phyloP scores from a whole-genome alignment of 64 coral and sea anemone species.

The Porites australiensis region DNA sequence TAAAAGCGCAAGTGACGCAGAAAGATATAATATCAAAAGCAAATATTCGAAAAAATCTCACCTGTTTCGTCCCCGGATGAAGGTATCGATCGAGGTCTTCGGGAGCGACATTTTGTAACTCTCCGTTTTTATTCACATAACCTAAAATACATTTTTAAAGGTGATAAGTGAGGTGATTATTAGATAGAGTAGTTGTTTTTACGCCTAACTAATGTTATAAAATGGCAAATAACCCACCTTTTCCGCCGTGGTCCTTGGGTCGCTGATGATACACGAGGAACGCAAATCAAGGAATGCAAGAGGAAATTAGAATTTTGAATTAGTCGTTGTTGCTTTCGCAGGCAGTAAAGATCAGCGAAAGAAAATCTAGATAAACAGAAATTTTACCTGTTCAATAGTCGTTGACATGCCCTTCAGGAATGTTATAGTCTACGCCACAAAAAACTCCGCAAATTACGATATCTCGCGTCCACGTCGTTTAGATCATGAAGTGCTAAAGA shows the following conservation, averaged over 20 bases:
- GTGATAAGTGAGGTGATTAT: slow-evolving; percentile 33
- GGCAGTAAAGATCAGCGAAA: slow-evolving; percentile 32
- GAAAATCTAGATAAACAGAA: slow-evolving; percentile 31
- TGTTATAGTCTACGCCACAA: slow-evolving; percentile 10
- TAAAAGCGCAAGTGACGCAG: slow-evolving; percentile 32
- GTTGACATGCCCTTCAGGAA: slow-evolving; percentile 85
- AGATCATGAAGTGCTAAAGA: slow-evolving; percentile 79
- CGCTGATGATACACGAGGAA: slow-evolving; percentile 73
- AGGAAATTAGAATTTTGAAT: slow-evolving; percentile 85
- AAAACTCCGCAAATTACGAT: slow-evolving; percentile 54
- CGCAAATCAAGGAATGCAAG: slow-evolving; percentile 49
- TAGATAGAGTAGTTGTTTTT: background rate
- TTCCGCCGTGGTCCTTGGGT: slow-evolving; percentile 93
- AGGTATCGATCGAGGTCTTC: slow-evolving; percentile 88
- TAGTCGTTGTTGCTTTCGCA: slow-evolving; percentile 47
- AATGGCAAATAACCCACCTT: slow-evolving; percentile 64
- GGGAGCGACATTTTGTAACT: slow-evolving; percentile 65
- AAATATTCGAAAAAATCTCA: slow-evolving; percentile 52
- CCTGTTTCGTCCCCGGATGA: slow-evolving; percentile 82
- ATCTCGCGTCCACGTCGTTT: slow-evolving; percentile 22
- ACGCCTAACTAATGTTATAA: background rate
- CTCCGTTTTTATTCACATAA: slow-evolving; percentile 88
- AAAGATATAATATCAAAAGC: slow-evolving; percentile 1
- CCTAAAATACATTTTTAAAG: slow-evolving; percentile 61
- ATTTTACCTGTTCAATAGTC: slow-evolving; percentile 93